Base-by-base conservation (phyloP, 2,113 vertebrate species). In the Natator depressus region DNA sequence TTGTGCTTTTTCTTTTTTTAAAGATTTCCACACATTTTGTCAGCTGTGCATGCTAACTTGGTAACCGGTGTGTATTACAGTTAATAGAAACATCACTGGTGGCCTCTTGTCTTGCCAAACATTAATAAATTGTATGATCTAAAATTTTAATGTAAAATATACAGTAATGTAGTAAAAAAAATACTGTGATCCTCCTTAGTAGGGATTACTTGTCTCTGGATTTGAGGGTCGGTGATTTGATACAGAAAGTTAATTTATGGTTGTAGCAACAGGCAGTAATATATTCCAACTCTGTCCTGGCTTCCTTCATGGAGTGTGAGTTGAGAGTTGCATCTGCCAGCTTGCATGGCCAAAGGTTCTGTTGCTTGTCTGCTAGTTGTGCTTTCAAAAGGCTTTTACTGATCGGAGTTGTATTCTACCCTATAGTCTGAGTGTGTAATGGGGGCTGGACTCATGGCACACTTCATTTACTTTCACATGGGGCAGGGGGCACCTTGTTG, bases 131-230 rank as follows among this genome's bases (percentile, higher is more conserved):
- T 79, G 54, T 75, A 31, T 69, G 78, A 93, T 35, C 38, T 84
- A 91, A 95, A 90, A 88, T 69, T 19, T 29, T 87, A 42, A 90
- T 35, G 49, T 91, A 53, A 89, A 94, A 90, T 91, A 86, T 87
- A 86, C 49, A 89, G 49, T 31, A 89, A 55, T 88, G 83, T 7
- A 87, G 55, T 59, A 96, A 84, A 94, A 94, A 54, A 22, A 69
- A 13, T 88, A n/a, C 42, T 79, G 42, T 82, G 65, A 53, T 8
- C 3, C 20, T 90, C 27, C 78, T 90, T 19, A 25, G 24, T 42
- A 85, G 87, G 82, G 87, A 88, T 93, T 90, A 82, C 0, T 0
- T 93, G 82, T 69, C 91, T 92, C 85, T 93, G 84, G 81, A 76
- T 93, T 85, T 88, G 82, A 84, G 84, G 76, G 20, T 78, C 19